Evolutionary conservation across 2,797 vertebrate genomes (phyloP).

Genomic region (Caiman crocodilus): DNA sequence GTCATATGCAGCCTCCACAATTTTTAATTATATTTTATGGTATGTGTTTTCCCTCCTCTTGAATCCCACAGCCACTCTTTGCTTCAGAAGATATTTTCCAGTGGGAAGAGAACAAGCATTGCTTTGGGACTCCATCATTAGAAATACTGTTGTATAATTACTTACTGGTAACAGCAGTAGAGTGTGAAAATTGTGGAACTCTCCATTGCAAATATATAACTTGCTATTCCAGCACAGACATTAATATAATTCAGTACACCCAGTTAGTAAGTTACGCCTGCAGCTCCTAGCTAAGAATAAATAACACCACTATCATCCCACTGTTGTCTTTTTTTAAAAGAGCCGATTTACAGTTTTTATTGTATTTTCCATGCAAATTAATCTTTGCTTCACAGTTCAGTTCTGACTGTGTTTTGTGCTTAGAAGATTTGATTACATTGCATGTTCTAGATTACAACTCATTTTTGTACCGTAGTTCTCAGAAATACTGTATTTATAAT

Average conservation of each 20-base stretch:
- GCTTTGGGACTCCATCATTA: slow-evolving; percentile 75
- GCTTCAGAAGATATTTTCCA: slow-evolving; percentile 82
- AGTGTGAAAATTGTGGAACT: slow-evolving; percentile 72
- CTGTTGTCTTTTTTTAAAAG: slow-evolving; percentile 48
- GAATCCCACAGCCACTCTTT: slow-evolving; percentile 83
- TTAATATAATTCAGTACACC: slow-evolving; percentile 43
- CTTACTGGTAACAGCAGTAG: slow-evolving; percentile 75
- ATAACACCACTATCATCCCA: not conserved
- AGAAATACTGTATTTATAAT: slow-evolving; percentile 38
- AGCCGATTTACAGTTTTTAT: slow-evolving; percentile 52
- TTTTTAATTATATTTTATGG: slow-evolving; percentile 91
- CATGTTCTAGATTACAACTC: slow-evolving; percentile 31
- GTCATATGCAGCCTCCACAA: slow-evolving; percentile 89
- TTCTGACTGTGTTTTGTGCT: slow-evolving; percentile 57
- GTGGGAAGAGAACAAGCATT: slow-evolving; percentile 79
- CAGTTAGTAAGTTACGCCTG: slow-evolving; percentile 12
- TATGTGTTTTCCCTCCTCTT: slow-evolving; percentile 86
- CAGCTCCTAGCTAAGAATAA: slow-evolving; percentile 12
- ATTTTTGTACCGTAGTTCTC: slow-evolving; percentile 4
- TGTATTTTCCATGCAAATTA: slow-evolving; percentile 55
- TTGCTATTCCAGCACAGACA: slow-evolving; percentile 58
- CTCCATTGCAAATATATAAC: slow-evolving; percentile 65
- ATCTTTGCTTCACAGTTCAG: slow-evolving; percentile 42
- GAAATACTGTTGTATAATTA: slow-evolving; percentile 80
- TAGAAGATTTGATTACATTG: slow-evolving; percentile 44